Evolutionary conservation across 2,888 invertebrate genomes (phyloP), one percentile per base, ranked within the genome.

Genomic region (Brenthis daphne): DNA sequence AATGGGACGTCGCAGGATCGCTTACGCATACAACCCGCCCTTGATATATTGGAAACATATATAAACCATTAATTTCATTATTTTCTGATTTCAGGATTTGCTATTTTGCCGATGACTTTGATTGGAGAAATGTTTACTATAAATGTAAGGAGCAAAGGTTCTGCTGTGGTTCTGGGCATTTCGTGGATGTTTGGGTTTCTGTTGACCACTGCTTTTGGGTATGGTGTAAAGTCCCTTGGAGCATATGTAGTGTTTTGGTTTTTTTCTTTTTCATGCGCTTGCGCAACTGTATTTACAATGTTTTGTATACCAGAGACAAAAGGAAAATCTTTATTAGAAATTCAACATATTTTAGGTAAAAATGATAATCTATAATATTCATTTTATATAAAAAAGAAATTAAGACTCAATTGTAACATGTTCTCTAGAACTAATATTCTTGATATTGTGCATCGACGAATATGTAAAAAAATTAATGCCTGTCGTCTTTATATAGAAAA

Each of bases 231-330:
- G 0, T 79, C 84, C 0, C 87, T 95, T 16, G 95, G 95, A 8
- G 87, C 88, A n/a, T 92, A 93, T 75, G 90, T 92, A 53, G 93
- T 94, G 0, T 96, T 96, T 82, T 95, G 95, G 94, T 82, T 95
- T 24, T 96, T 95, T 76, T 94, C 94, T 0, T 65, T 81, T 16
- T 63, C 0, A 75, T 74, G n/a, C 75, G 77, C 24, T 64, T 76
- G 0, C 0, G 93, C 94, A 0, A 94, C 94, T 71, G 82, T 95
- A 64, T 97, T 96, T 81, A 94, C 95, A 0, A 80, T 94, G 6
- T 90, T 94, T 57, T 87, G 94, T 58, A 92, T 97, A 1, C 96
- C 97, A 37, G 97, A 97, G 86, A 97, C 97, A 0, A 96, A 96
- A 83, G 97, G 97, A 0, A 95, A 96, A 81, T 95, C 95, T 67